These are phyloP conservation scores for Vollenhovia emeryi DNA, from an alignment of 1,140 invertebrate genomes.

Conservation along the genomic window DNA sequence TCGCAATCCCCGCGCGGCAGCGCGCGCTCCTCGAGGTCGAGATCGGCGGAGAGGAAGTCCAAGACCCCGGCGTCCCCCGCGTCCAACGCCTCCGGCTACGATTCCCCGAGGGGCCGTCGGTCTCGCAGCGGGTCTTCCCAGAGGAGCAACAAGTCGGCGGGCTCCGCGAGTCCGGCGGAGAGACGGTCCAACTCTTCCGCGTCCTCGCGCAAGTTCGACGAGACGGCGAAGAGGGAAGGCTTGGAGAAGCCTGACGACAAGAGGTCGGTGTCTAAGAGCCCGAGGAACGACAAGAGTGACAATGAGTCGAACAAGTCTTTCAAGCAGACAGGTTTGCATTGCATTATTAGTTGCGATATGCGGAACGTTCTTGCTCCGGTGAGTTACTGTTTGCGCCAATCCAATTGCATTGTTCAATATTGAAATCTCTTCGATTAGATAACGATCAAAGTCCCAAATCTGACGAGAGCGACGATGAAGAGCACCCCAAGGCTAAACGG, in stretches of 20 bases:
- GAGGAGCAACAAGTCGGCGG: conserved; percentile 64
- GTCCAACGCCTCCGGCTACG: conserved; percentile 65
- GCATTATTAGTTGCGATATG: neutral
- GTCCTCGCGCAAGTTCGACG: conserved; percentile 72
- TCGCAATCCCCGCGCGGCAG: conserved; percentile 73
- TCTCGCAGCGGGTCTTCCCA: conserved; percentile 64
- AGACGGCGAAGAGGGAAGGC: conserved; percentile 43
- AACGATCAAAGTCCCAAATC: conserved; percentile 71
- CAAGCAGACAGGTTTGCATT: conserved; percentile 68
- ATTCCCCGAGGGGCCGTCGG: conserved; percentile 70
- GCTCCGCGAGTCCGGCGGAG: conserved; percentile 76
- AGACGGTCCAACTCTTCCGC: conserved; percentile 87
- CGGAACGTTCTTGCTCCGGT: neutral
- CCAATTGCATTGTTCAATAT: neutral
- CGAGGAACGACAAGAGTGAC: conserved; percentile 81
- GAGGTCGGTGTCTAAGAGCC: conserved; percentile 80
- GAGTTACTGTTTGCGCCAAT: neutral
- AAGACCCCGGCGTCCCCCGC: conserved; percentile 75
- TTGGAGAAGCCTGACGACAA: conserved; percentile 46
- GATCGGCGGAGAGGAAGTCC: conserved; percentile 71
- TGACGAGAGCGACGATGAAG: conserved; percentile 66
- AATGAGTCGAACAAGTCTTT: conserved; percentile 79
- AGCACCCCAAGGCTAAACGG: conserved; percentile 70
- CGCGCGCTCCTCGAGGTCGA: conserved; percentile 71
- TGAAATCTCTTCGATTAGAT: conserved; percentile 34